Evolutionary conservation across 2,888 invertebrate genomes (phyloP), one percentile per base, ranked within the genome.

Genomic region (Xestia ashworthii): DNA sequence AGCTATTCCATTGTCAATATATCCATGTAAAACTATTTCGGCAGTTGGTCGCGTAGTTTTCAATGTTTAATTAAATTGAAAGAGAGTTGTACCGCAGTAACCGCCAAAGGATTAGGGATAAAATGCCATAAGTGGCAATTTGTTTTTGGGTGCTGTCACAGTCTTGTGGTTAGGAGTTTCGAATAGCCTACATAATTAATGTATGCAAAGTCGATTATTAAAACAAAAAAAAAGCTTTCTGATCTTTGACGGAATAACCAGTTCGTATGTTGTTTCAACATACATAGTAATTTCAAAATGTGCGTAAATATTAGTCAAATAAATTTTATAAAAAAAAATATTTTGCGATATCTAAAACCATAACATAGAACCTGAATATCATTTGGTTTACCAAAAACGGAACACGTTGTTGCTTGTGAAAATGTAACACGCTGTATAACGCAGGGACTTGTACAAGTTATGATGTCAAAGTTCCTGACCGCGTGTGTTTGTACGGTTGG

Each of bases 31-130:
- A 84, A 82, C 82, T 85, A 85, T 86, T 87, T 79, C 50, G 77
- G 80, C 71, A 78, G 80, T 74, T 58, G 48, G 58, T 68, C 79
- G 74, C 73, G 80, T 76, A 83, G 82, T 87, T 89, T 85, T 76
- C 71, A 78, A 71, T 82, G 84, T 89, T 88, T 89, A 89, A 89
- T 89, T 89, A 87, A 89, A 85, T 71, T 81, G 78, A 83, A 82
- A 78, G 82, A 74, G 78, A 86, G 82, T 83, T 82, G 72, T 60
- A 78, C 88, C 89, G 69, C 88, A 82, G 5, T 25, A 41, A 83
- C 80, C 83, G 6, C 74, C 22, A 44, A 79, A 69, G 70, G 69
- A 77, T 82, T 67, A 76, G 38, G 68, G 75, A 76, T 73, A 71
- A 78, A 80, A 72, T 78, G 38, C 55, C 76, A 78, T 76, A 58